Base-by-base conservation (phyloP, 2,797 vertebrate genomes). In the Pogoniulus pusillus region DNA sequence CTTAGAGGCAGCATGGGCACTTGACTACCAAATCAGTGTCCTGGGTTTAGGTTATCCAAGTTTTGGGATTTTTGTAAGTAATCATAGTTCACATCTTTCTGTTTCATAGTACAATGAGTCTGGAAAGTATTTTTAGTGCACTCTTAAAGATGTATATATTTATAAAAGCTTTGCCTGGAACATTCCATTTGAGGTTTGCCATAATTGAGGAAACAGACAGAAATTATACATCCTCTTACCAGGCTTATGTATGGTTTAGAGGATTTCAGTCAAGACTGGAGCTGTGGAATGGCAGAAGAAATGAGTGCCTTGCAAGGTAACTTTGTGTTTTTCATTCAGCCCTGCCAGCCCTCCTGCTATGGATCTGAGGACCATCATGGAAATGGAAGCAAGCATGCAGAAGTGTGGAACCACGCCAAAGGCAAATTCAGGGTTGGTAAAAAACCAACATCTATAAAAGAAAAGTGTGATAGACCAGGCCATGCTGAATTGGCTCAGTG, bases 341-440 rank as follows among this genome's bases (percentile, higher is more conserved):
- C 96, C 97, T 87, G 89, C 97, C 95, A 95, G 98, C 80, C 97
- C 98, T 94, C 98, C 98, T 89, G 98, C 99, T 70, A 90, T 99
- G 98, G 98, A 99, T 97, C 98, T 99, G 76, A 98, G 99, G 97
- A 98, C 98, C 78, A 99, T 99, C 95, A 99, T 99, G 99, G 98
- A 99, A 96, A 98, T 98, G 97, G 99, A 99, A 97, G 98, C 98
- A 96, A 99, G 93, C 82, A 96, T 97, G 95, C 98, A 98, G 93
- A 98, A 98, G 90, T 97, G 96, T 84, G 97, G 98, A 97, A 97
- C 98, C 47, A 97, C 97, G 93, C 98, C 98, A 95, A 99, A 99
- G 98, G 98, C 96, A 94, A 97, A 96, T 97, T 85, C 97, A 81
- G 87, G 98, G 98, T 98, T 96, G 69, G 97, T 97, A 94, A 90